phyloP scores from a whole-genome alignment of 1,140 invertebrate species.

The Drosophila repleta region DNA sequence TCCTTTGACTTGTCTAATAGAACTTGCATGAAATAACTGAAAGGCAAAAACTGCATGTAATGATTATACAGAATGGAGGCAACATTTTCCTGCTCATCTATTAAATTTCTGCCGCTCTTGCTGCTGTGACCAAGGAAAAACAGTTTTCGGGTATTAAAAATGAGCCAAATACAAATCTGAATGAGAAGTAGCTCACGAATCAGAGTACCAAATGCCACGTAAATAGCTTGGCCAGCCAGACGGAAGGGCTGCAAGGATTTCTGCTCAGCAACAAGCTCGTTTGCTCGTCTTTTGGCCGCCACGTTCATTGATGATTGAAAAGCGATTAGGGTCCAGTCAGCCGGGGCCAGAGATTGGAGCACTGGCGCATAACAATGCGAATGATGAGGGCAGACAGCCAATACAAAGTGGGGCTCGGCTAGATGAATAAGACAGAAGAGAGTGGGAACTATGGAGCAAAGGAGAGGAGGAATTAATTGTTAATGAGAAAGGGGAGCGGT shows the following conservation, averaged over 20 bases:
- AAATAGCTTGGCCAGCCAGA: constrained; percentile 21
- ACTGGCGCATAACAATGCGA: constrained; percentile 75
- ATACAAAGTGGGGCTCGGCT: constrained; percentile 3
- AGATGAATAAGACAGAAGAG: not conserved
- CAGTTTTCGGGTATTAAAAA: not conserved
- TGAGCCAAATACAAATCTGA: constrained; percentile 20
- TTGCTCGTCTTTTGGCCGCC: constrained; percentile 58
- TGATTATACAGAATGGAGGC: constrained; percentile 52
- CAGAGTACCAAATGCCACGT: constrained; percentile 9
- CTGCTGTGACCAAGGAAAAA: too few species aligned
- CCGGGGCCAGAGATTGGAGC: constrained; percentile 68
- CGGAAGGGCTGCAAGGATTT: constrained; percentile 36
- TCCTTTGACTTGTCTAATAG: constrained; percentile 33
- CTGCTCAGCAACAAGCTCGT: constrained; percentile 5
- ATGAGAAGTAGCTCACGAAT: not conserved
- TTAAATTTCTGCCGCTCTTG: not conserved
- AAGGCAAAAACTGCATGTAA: constrained; percentile 50
- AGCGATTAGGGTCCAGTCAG: constrained; percentile 74
- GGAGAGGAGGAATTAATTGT: constrained; percentile 33
- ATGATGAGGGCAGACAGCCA: constrained; percentile 75
- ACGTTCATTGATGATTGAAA: constrained; percentile 76
- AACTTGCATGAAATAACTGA: constrained; percentile 28
- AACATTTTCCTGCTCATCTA: constrained; percentile 34
- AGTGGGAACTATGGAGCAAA: not conserved
- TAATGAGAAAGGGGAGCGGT: constrained; percentile 44